phyloP scores from a whole-genome alignment of 2,888 invertebrate genomes.

The Cataglyphis cursor region DNA sequence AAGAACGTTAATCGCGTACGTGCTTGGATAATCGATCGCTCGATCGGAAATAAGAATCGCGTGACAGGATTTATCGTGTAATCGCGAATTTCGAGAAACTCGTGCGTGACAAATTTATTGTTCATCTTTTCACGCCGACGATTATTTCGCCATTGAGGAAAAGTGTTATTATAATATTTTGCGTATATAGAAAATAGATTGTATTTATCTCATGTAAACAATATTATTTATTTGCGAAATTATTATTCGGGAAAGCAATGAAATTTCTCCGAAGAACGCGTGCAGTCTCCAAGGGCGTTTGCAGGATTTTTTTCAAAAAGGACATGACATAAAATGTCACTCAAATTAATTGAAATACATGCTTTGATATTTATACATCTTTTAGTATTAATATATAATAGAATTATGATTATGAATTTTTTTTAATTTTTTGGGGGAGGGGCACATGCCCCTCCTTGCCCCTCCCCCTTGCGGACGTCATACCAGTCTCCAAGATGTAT shows the following conservation, averaged over 20 bases:
- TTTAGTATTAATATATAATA: no score
- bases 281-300: background rate
- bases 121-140: background rate
- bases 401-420: no score
- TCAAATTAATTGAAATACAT: no score
- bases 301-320: no score
- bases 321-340: no score
- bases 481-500: background rate
- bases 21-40: background rate
- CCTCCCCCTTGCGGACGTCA: no score
- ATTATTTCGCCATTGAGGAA: background rate
- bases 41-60: background rate
- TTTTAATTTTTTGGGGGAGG: no score
- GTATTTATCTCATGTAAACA: background rate
- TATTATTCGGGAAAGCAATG: background rate
- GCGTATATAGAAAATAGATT: background rate
- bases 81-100: constrained; percentile 2
- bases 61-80: background rate
- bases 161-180: background rate
- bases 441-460: no score
- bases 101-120: constrained; percentile 18
- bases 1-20: background rate
- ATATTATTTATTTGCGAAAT: background rate
- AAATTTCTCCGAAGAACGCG: background rate
- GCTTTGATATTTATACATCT: no score